A percentile compares a stretch with the other conserved stretches of the same genome.
These are phyloP conservation scores for Darevskia mixta DNA, from an alignment of 2,797 vertebrate species.

Conservation along the genomic window DNA sequence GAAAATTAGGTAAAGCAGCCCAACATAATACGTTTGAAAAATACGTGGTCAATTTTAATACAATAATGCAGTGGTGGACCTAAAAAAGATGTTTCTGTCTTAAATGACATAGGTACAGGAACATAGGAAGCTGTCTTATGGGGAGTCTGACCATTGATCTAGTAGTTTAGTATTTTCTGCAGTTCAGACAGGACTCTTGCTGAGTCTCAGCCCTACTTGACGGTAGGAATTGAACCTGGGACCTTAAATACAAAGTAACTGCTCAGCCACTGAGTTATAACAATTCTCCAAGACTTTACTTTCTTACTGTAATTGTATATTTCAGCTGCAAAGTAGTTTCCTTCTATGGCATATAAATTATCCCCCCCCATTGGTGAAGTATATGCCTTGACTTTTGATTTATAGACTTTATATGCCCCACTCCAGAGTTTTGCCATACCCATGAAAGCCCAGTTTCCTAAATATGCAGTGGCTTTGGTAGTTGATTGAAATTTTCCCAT, in stretches of 20 bases:
- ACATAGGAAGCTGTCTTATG: neutral
- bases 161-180: neutral
- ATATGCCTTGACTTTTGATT: constrained; percentile 59
- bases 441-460: neutral
- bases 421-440: neutral
- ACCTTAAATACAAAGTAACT: neutral
- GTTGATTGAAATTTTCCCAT: neutral
- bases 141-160: neutral
- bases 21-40: too few species aligned
- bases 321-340: constrained; percentile 47
- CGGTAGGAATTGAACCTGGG: neutral
- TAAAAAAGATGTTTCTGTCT: neutral
- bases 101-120: neutral
- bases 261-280: neutral
- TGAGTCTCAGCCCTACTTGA: neutral
- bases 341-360: constrained; percentile 32
- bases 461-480: neutral
- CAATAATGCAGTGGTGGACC: neutral
- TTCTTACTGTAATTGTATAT: constrained; percentile 27
- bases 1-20: neutral
- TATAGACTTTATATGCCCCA: constrained; percentile 22
- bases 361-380: constrained; percentile 46
- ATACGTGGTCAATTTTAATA: neutral
- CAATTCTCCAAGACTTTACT: neutral
- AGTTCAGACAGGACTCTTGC: neutral